Base-by-base conservation (phyloP, 1,140 invertebrate genomes). In the Gryllus bimaculatus region DNA sequence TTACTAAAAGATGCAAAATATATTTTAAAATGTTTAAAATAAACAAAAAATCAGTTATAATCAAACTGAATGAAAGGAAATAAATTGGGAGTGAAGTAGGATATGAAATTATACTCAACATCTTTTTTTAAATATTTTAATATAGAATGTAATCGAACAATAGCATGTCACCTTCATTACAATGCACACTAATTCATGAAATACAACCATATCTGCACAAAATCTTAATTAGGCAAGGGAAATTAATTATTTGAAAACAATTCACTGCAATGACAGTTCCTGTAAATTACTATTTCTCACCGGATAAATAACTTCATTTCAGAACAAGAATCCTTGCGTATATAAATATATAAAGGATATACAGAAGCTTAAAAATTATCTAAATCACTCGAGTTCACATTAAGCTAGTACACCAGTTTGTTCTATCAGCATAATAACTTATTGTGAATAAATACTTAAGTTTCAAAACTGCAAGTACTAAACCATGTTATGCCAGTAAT, bases 281-380 rank as follows among this genome's bases (percentile, higher is more conserved):
- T 13, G 54, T 39, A 66, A 66, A 13, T 18, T 66, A 66, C 54
- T 66, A 66, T 66, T 66, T 66, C 0, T 18, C 54, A 66, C 2
- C 54, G 18, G 54, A 66, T 66, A 66, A 66, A 66, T 66, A 13
- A 66, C 1, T 66, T 66, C 54, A 66, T 66, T 66, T 39, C 26
- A 66, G 10, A 13, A 13, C 18, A 66, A 66, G 54, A 13, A 13
- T 66, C 54, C 54, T 66, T 66, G 54, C 26, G 26, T 66, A 66
- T 66, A 66, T 66, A 66, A 66, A 66, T 66, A 66, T 66, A 66
- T 66, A 66, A 39, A 66, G 54, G 54, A 66, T 66, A 66, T 66
- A 66, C 54, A 66, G 54, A 66, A 66, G 54, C 54, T 66, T 66
- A 66, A 66, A 66, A 66, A 66, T 66, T 18, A 66, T 66, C 54